These are phyloP conservation scores for Salvelinus sp. DNA, from an alignment of 2,113 vertebrate species.

Conservation along the genomic window DNA sequence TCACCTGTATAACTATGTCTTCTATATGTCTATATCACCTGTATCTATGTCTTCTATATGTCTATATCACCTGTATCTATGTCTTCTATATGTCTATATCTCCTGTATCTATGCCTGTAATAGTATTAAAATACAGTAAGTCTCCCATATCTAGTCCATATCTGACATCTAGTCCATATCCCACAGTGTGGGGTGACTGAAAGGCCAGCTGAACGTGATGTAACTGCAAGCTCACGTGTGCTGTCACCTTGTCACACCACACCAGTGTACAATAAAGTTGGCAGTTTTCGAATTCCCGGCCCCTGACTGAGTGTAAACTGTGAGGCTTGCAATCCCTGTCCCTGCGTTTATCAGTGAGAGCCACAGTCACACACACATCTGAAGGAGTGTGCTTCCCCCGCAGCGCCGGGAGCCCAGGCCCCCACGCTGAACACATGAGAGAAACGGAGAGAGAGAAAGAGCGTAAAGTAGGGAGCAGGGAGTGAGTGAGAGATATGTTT, in stretches of 20 bases:
- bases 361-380: slow-evolving; percentile 46
- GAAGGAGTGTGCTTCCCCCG: slow-evolving; percentile 46
- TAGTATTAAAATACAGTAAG: not conserved
- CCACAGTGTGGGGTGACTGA: not conserved
- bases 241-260: slow-evolving; percentile 54
- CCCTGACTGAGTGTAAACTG: slow-evolving; percentile 52
- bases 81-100: no score
- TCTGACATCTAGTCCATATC: no score
- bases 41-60: no score
- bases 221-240: slow-evolving; percentile 45
- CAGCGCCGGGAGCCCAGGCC: slow-evolving; percentile 39
- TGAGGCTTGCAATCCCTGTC: slow-evolving; percentile 39
- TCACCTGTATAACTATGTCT: no score
- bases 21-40: no score
- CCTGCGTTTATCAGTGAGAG: slow-evolving; percentile 51
- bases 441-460: slow-evolving; percentile 1
- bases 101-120: no score
- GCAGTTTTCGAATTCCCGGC: slow-evolving; percentile 12
- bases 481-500: slow-evolving; percentile 14
- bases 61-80: no score
- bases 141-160: no score
- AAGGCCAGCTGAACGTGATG: slow-evolving; percentile 27
- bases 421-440: slow-evolving; percentile 37
- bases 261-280: slow-evolving; percentile 53
- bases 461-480: slow-evolving; percentile 18